Percentiles rank a stretch among this genome's conserved stretches.
Evolutionary conservation across 1,140 invertebrate species (phyloP).

Genomic region (Camponotus pennsylvanicus): DNA sequence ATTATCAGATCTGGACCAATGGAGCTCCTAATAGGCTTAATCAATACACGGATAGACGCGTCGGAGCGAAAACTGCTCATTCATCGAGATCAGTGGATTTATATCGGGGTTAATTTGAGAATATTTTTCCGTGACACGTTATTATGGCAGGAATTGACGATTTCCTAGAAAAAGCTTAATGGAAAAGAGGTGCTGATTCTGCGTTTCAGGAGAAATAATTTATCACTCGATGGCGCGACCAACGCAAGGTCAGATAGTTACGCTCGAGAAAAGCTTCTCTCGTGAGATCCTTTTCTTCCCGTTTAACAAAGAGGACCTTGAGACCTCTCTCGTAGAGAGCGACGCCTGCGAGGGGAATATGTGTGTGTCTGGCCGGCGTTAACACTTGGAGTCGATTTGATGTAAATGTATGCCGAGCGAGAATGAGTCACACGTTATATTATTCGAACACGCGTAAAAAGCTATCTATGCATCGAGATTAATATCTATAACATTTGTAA

Average conservation of each 20-base stretch:
- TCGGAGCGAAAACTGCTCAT: constrained; percentile 7
- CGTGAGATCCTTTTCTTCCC: constrained; percentile 43
- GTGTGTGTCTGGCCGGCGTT: neutral
- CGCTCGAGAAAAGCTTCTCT: constrained; percentile 29
- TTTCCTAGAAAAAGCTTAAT: neutral
- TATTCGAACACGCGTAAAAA: constrained; percentile 10
- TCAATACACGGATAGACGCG: neutral
- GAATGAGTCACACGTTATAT: constrained; percentile 38
- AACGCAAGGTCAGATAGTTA: neutral
- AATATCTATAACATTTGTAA: neutral
- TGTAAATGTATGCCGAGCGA: constrained; percentile 30
- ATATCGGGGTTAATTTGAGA: too few relatives aligned
- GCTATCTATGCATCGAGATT: neutral
- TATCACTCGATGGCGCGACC: neutral
- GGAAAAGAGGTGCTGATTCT: neutral
- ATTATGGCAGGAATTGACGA: neutral
- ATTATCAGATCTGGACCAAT: too few relatives aligned
- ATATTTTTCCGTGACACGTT: neutral
- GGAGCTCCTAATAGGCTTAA: too few relatives aligned
- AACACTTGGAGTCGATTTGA: constrained; percentile 24
- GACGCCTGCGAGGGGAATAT: constrained; percentile 13
- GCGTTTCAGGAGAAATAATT: neutral
- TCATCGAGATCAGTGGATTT: neutral
- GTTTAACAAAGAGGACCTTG: constrained; percentile 57
- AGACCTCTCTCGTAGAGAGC: constrained; percentile 10